Evolutionary conservation across 2,797 vertebrate species (phyloP).

Genomic region (Salmo trutta): DNA sequence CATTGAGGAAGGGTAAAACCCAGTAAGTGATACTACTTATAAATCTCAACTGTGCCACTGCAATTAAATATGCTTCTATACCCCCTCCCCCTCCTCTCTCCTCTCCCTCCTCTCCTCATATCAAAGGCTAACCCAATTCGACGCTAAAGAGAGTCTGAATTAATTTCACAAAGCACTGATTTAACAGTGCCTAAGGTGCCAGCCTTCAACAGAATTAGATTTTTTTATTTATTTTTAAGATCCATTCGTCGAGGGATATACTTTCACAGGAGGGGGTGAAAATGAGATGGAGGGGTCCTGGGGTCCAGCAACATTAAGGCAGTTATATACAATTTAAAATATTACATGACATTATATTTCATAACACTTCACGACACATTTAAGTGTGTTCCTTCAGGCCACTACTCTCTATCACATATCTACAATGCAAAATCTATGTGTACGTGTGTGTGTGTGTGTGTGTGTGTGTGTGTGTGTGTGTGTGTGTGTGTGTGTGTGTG

Average conservation of each 20-base stretch:
- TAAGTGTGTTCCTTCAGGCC: no score
- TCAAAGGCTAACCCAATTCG: constrained; percentile 79
- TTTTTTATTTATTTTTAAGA: constrained; percentile 71
- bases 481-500: no score
- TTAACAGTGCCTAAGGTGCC: constrained; percentile 81
- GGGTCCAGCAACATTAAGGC: constrained; percentile 5
- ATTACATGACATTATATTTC: no score
- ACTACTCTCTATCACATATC: no score
- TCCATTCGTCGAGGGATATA: constrained; percentile 78
- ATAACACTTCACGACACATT: no score
- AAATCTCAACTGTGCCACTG: constrained; percentile 77
- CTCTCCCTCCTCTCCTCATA: constrained; percentile 61
- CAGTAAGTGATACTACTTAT: constrained; percentile 73
- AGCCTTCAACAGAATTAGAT: constrained; percentile 78
- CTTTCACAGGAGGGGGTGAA: constrained; percentile 63
- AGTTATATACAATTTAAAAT: no score
- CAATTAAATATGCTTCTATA: constrained; percentile 76
- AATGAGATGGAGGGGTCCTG: constrained; percentile 61
- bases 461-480: no score
- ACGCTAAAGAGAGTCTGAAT: constrained; percentile 76
- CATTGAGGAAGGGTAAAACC: constrained; percentile 71
- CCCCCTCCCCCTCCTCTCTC: constrained; percentile 51
- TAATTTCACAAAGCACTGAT: constrained; percentile 83
- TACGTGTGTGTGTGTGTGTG: no score
- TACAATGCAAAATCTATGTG: no score